Evolutionary conservation across 2,888 invertebrate species (phyloP).

Genomic region (Sericinus montela): DNA sequence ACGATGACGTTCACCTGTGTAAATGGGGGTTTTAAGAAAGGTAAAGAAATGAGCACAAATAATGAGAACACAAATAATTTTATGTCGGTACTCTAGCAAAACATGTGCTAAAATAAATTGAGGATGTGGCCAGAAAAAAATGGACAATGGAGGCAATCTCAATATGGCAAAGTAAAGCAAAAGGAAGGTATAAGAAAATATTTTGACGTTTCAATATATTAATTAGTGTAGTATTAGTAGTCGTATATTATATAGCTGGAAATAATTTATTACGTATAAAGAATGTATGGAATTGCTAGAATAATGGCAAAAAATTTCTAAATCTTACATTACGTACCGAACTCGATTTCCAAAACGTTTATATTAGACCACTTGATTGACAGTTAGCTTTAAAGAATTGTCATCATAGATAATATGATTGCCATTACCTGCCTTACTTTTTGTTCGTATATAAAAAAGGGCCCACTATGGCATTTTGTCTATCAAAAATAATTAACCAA

Average conservation of each 20-base stretch:
- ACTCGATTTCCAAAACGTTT: conserved; percentile 10
- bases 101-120: conserved; percentile 73
- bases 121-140: conserved; percentile 77
- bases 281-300: too few relatives aligned
- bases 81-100: conserved; percentile 67
- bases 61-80: conserved; percentile 48
- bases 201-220: too few relatives aligned
- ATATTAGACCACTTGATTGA: too few relatives aligned
- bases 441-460: too few relatives aligned
- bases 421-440: too few relatives aligned
- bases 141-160: conserved; percentile 56
- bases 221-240: too few relatives aligned
- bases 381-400: neutral
- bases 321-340: conserved; percentile 16
- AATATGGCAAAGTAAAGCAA: neutral
- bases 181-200: too few relatives aligned
- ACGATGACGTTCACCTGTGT: conserved; percentile 38
- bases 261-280: neutral
- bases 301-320: neutral
- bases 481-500: too few relatives aligned
- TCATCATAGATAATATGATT: too few relatives aligned
- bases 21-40: conserved; percentile 38
- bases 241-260: too few relatives aligned
- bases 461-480: too few relatives aligned
- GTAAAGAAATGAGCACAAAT: conserved; percentile 55